phyloP scores from a whole-genome alignment of 2,797 vertebrate species.

The Salmo trutta region DNA sequence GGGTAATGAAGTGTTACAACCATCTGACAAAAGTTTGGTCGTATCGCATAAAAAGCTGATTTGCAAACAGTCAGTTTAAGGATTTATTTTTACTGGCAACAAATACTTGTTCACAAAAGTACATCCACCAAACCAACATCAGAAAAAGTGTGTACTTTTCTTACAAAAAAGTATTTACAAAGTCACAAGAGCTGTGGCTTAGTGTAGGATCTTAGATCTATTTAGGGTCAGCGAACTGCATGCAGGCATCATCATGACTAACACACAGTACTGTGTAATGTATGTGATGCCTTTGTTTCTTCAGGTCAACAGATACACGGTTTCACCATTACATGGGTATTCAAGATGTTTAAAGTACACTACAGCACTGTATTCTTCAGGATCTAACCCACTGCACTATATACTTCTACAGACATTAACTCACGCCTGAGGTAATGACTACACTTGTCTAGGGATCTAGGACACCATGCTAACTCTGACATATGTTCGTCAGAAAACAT shows the following conservation, averaged over 20 bases:
- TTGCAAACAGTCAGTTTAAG: slow-evolving; percentile 3
- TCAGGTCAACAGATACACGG: slow-evolving; percentile 23
- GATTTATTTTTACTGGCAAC: slow-evolving; percentile 55
- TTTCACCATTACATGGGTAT: slow-evolving; percentile 41
- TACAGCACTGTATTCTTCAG: slow-evolving; percentile 24
- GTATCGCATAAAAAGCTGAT: not conserved
- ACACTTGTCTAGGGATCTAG: slow-evolving; percentile 15
- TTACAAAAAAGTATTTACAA: slow-evolving; percentile 52
- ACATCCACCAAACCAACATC: slow-evolving; percentile 28
- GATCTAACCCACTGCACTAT: slow-evolving; percentile 33
- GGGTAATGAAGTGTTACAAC: not conserved
- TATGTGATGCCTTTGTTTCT: slow-evolving; percentile 50
- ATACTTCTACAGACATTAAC: slow-evolving; percentile 37
- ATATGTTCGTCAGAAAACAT: slow-evolving; percentile 39
- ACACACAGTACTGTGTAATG: slow-evolving; percentile 2
- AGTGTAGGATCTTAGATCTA: slow-evolving; percentile 22
- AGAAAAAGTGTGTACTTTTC: slow-evolving; percentile 50
- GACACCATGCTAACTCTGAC: slow-evolving; percentile 31
- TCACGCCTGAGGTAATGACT: slow-evolving; percentile 21
- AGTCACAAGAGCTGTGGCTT: slow-evolving; percentile 32
- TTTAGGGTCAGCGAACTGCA: slow-evolving; percentile 23
- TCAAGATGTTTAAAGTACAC: slow-evolving; percentile 31
- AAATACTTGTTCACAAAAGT: slow-evolving; percentile 47
- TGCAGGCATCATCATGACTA: slow-evolving; percentile 37
- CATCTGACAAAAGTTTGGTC: not conserved